A percentile compares a stretch with the other conserved stretches of the same genome.
Evolutionary conservation across 2,888 invertebrate species (phyloP).

Genomic region (Synanthedon tipuliformis): DNA sequence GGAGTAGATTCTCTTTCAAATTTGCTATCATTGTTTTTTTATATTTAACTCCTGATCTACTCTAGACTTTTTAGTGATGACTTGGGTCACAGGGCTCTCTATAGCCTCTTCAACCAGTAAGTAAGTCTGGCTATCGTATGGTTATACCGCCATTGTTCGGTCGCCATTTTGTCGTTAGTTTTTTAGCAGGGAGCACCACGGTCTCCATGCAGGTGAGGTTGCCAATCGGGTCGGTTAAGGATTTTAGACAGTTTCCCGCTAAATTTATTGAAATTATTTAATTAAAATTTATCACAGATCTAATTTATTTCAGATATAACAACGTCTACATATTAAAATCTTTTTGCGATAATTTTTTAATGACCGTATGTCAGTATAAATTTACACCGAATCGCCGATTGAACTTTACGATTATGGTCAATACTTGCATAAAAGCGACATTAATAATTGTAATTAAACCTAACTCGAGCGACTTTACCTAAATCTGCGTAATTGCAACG

Average conservation of each 20-base stretch:
- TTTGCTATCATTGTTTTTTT: too few species aligned
- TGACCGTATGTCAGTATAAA: slow-evolving; percentile 34
- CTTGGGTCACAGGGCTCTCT: neutral
- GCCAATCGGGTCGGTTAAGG: neutral
- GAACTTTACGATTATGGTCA: slow-evolving; percentile 56
- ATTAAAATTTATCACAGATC: too few species aligned
- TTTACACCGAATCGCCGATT: slow-evolving; percentile 48
- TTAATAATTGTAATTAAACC: slow-evolving; percentile 42
- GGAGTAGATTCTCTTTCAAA: too few species aligned
- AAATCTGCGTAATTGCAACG: slow-evolving; percentile 5
- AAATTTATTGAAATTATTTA: neutral
- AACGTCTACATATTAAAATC: too few species aligned
- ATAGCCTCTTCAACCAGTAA: neutral
- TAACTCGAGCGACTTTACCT: slow-evolving; percentile 1
- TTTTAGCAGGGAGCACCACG: neutral
- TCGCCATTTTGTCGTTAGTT: neutral
- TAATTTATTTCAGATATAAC: too few species aligned
- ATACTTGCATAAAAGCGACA: slow-evolving; percentile 36
- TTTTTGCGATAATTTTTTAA: slow-evolving; percentile 6
- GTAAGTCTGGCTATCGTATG: neutral
- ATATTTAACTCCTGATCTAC: neutral
- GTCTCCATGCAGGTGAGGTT: neutral
- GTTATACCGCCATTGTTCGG: neutral
- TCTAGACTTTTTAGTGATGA: neutral
- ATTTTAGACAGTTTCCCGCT: neutral